Base-by-base conservation (phyloP, 64 coral and sea anemone genomes). In the Orbicella faveolata region DNA sequence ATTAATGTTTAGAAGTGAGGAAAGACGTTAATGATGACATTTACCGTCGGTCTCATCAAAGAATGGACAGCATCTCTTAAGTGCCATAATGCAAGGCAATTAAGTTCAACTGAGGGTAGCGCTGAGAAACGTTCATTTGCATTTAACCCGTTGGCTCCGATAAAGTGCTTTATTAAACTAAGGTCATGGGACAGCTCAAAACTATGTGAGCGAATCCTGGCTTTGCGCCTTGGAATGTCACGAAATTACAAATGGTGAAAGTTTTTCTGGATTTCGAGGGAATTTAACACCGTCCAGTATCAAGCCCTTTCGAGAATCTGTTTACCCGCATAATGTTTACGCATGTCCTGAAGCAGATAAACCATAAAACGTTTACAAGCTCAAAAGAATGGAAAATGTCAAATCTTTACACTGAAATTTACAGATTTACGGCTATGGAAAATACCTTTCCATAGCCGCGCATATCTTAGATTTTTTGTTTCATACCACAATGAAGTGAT, bases 1-100 rank as follows among this genome's bases (percentile, higher is more conserved):
- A 85, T 68, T 52, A 70, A 85, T 85, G 82, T 72, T 85, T 85
- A 52, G 19, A 25, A 37, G 65, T 39, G 82, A 85, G 2, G 37
- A 70, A 48, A 72, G 39, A 85, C 2, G 23, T 37, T 39, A 21
- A 85, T 72, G 2, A 39, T 25, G 59, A 30, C 20, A 33, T 16
- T 64, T 13, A 80, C 23, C 18, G 64, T 68, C 82, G 82, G 64
- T 12, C 52, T 72, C 19, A 33, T 85, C 82, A 85, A 85, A 85
- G 82, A 12, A 15, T 44, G 52, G n/a, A 72, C 2, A 39, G 20
- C 67, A 85, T 63, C 63, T 23, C 51, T 70, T 53, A 16, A 4
- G 36, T 52, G 11, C 21, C 21, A n/a, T n/a, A 21, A 26, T 33
- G 20, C 67, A 26, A 39, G 73, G 82, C 13, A 26, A 72, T 85